Evolutionary conservation across 2,888 invertebrate genomes (phyloP).

Genomic region (Protonemura montana): DNA sequence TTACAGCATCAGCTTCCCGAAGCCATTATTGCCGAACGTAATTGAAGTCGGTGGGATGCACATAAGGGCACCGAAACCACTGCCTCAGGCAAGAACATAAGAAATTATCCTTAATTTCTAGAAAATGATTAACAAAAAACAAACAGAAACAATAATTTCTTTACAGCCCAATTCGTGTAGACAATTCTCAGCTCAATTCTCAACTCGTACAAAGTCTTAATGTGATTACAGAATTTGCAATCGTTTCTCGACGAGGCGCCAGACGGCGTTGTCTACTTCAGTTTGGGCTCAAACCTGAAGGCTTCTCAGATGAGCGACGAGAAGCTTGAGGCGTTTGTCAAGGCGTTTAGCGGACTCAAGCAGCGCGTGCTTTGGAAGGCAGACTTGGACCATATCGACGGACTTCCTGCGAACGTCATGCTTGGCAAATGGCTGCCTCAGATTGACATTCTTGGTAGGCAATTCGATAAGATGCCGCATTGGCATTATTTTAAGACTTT

Average conservation of each 20-base stretch:
- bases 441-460: conserved; percentile 66
- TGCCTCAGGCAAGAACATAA: conserved; percentile 55
- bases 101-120: too few relatives aligned
- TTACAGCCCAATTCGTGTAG: too few relatives aligned
- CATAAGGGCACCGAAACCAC: conserved; percentile 55
- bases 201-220: not conserved
- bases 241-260: conserved; percentile 59
- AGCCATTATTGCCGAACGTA: conserved; percentile 58
- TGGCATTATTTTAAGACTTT: too few relatives aligned
- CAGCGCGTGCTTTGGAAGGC: conserved; percentile 63
- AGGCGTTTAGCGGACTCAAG: conserved; percentile 59
- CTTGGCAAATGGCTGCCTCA: conserved; percentile 74
- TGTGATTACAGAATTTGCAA: conserved; percentile 56
- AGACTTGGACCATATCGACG: conserved; percentile 52
- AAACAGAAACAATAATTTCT: too few relatives aligned
- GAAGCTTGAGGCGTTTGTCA: conserved; percentile 56
- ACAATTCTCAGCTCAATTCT: not conserved
- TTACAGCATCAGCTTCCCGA: conserved; percentile 52
- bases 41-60: conserved; percentile 59
- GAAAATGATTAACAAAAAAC: too few relatives aligned
- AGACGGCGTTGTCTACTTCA: conserved; percentile 63
- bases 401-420: conserved; percentile 59
- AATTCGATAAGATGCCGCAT: too few relatives aligned
- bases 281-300: conserved; percentile 61
- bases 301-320: conserved; percentile 57